Percentiles rank a stretch among this genome's conserved stretches.
Evolutionary conservation across 1,140 invertebrate species (phyloP).

Genomic region (Pectinophora gossypiella): DNA sequence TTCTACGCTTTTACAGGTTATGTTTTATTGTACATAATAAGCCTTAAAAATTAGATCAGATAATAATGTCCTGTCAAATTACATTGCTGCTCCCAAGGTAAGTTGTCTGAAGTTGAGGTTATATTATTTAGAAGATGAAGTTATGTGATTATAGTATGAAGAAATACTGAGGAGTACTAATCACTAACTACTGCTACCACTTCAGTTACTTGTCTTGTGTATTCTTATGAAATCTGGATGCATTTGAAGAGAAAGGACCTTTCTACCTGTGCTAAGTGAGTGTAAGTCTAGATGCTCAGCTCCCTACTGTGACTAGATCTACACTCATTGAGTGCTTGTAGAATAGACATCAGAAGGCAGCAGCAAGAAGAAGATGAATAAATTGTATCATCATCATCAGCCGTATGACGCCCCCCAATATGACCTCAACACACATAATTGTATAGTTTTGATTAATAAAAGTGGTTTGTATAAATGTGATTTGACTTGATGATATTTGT

Average conservation of each 20-base stretch:
- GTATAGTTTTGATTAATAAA: not conserved
- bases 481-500: conserved; percentile 76
- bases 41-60: conserved; percentile 57
- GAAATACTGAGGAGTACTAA: no score
- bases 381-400: no score
- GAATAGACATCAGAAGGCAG: conserved; percentile 12
- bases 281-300: conserved; percentile 83
- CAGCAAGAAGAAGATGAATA: not conserved
- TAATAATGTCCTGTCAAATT: conserved; percentile 66
- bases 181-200: no score
- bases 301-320: conserved; percentile 87
- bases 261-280: conserved; percentile 71
- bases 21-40: conserved; percentile 17
- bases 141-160: no score
- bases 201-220: no score
- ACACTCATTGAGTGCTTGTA: conserved; percentile 85
- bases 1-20: conserved; percentile 1
- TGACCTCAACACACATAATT: no score
- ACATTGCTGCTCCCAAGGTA: conserved; percentile 69
- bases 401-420: no score
- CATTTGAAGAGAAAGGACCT: not conserved
- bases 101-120: no score
- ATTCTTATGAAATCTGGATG: no score
- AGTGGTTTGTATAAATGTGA: not conserved
- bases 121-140: not conserved